Conservation (phyloP, 2,113 vertebrate species). For the Lonchura striata region DNA sequence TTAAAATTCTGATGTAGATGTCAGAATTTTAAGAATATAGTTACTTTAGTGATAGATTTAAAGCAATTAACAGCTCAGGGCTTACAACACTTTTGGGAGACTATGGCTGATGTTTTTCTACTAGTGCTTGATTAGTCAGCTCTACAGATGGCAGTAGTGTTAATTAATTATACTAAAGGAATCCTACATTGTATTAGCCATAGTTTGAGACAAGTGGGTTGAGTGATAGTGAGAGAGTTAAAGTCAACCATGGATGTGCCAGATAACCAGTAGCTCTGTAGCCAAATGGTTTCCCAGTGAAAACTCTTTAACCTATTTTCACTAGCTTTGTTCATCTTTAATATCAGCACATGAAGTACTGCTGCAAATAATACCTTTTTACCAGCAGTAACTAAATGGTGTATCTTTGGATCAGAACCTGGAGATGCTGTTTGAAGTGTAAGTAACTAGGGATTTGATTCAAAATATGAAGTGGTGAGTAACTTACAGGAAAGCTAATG, state of each 20-base stretch:
- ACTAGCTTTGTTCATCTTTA: not conserved
- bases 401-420: not conserved
- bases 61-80: not conserved
- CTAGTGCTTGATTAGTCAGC: not conserved
- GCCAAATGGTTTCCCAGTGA: not conserved
- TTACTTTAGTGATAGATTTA: not conserved
- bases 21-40: not conserved
- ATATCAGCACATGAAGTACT: not conserved
- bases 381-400: not conserved
- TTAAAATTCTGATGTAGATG: not conserved
- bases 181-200: not conserved
- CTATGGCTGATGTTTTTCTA: not conserved
- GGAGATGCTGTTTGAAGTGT: not conserved
- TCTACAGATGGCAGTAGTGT: not conserved
- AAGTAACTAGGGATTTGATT: not conserved
- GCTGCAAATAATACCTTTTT: not conserved
- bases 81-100: not conserved
- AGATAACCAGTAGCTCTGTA: not conserved
- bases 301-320: not conserved
- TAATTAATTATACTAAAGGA: not conserved
- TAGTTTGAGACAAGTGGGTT: not conserved
- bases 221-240: not conserved
- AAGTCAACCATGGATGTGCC: not conserved
- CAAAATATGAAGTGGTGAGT: not conserved
- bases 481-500: not conserved